Percentiles rank a stretch among this genome's conserved stretches.
Evolutionary conservation across 2,113 vertebrate species (phyloP).

Genomic region (Megaptera novaeangliae): DNA sequence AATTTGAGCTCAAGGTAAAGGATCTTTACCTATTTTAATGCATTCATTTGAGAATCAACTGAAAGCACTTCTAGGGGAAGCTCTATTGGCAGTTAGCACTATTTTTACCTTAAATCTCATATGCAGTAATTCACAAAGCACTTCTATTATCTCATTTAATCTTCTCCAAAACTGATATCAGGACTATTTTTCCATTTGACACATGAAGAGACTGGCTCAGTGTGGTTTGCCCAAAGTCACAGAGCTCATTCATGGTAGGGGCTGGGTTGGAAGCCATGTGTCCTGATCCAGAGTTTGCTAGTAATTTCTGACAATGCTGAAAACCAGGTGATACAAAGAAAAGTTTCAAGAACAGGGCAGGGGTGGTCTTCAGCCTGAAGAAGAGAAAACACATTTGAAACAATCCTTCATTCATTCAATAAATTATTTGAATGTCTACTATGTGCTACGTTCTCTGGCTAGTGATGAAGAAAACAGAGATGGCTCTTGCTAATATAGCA

Average conservation of each 20-base stretch:
- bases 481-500: not conserved
- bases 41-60: not conserved
- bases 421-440: not conserved
- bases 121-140: not conserved
- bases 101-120: not conserved
- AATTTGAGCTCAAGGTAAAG: not conserved
- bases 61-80: not conserved
- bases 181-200: not conserved
- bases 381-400: constrained; percentile 10
- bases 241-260: not conserved
- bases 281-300: not conserved
- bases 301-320: not conserved
- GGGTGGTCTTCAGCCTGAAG: not conserved
- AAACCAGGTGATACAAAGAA: not conserved
- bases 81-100: not conserved
- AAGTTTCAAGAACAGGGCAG: not conserved
- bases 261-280: not conserved
- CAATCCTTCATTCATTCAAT: not conserved
- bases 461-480: not conserved
- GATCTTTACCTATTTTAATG: not conserved
- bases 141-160: not conserved
- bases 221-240: not conserved
- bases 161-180: not conserved
- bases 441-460: not conserved
- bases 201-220: not conserved